Conservation (phyloP, 2,888 invertebrate species). For the Camptogramma bilineatum region DNA sequence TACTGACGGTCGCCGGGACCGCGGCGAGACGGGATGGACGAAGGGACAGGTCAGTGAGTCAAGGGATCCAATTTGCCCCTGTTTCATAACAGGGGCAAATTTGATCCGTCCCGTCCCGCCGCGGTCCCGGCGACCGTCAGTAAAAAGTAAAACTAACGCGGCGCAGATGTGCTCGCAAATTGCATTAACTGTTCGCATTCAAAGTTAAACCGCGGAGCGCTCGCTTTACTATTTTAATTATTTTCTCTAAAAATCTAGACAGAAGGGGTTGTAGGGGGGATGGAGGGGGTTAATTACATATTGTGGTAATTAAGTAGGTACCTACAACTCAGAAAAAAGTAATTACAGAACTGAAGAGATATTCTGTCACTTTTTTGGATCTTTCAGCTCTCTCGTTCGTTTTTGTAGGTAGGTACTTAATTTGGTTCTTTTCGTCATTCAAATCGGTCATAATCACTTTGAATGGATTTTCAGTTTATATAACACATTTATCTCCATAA, state of each 20-base stretch:
- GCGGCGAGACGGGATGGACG: background rate
- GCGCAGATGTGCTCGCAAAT: conserved; percentile 27
- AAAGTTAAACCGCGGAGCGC: conserved; percentile 18
- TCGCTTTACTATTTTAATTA: background rate
- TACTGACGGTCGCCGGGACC: conserved; percentile 7
- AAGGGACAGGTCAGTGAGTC: too few species aligned
- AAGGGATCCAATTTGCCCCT: too few species aligned
- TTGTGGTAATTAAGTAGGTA: background rate
- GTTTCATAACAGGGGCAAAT: background rate
- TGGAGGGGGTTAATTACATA: background rate
- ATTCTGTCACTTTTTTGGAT: too few species aligned
- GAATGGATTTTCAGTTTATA: too few species aligned
- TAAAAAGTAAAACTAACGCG: conserved; percentile 29
- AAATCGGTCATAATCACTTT: too few species aligned
- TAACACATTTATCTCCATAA: too few species aligned
- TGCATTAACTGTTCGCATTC: conserved; percentile 20
- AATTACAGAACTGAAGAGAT: background rate
- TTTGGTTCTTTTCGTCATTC: too few species aligned
- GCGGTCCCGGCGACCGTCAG: conserved; percentile 3
- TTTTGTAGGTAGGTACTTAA: too few species aligned
- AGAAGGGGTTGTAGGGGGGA: background rate
- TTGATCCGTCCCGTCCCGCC: background rate
- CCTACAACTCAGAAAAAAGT: background rate
- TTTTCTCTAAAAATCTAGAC: background rate
- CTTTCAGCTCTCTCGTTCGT: too few species aligned